Evolutionary conservation across 2,797 vertebrate species (phyloP), one percentile per base, ranked within the genome.

Genomic region (Gambusia yucatana): DNA sequence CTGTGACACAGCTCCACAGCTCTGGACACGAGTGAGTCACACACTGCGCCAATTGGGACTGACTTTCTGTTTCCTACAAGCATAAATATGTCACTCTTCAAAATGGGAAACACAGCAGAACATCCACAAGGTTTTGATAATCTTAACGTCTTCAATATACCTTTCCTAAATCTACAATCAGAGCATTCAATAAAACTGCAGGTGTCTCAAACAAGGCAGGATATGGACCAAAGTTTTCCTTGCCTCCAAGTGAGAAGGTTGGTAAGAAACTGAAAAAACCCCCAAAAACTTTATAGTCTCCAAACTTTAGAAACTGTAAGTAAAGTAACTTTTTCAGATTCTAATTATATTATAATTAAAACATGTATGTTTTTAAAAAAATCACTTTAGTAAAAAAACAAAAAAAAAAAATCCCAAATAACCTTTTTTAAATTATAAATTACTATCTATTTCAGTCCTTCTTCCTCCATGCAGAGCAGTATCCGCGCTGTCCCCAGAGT

Each of bases 401-500:
- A 11, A 46, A 14, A 14, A 5, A 71, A 43, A 78, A 33, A 33
- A 33, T 33, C 33, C 33, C 55, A 74, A 52, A 69, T 43, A 69
- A 69, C 65, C 65, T n/a, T 11, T 6, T 43, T 11, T n/a, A 69
- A 43, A 25, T 13, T 13, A 41, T n/a, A 69, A 69, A 41, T 67
- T 6, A 75, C 4, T 63, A 16, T 55, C 55, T 13, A 17, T 14
- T 71, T 33, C 30, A 71, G 36, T 46, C 77, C 10, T 61, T 74
- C 70, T 28, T 83, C 84, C 43, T 85, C 11, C 61, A 28, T 78
- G 65, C 65, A 77, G 46, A 65, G 55, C 61, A 71, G 77, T 73
- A 80, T 77, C 77, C 67, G 28, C 44, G 5, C 36, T 43, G 65
- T 85, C 78, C 83, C 90, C 48, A 22, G 88, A 88, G 92, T 14